These are phyloP conservation scores for Cephalopterus ornatus DNA, from an alignment of 2,113 vertebrate genomes.

Conservation along the genomic window DNA sequence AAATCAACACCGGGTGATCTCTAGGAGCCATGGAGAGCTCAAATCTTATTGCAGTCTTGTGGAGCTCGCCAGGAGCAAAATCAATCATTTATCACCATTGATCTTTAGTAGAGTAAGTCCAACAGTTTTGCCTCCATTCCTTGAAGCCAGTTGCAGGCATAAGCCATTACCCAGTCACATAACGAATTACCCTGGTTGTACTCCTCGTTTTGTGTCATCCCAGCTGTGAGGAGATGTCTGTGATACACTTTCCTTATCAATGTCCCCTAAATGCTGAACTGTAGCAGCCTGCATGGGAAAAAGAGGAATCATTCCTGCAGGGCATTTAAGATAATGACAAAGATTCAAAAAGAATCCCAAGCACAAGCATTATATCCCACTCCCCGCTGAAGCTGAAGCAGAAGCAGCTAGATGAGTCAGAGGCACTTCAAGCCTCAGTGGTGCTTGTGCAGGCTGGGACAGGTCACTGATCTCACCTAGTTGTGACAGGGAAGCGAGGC, in stretches of 20 bases:
- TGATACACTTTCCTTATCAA: background rate
- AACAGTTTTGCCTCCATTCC: background rate
- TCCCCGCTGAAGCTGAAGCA: fast-evolving
- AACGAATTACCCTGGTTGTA: background rate
- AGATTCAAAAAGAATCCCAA: background rate
- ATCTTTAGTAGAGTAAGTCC: background rate
- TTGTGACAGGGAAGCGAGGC: background rate
- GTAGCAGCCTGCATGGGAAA: background rate
- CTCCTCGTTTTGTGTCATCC: background rate
- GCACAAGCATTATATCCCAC: fast-evolving
- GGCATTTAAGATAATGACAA: background rate
- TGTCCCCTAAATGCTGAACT: background rate
- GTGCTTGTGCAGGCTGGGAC: background rate
- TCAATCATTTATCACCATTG: background rate
- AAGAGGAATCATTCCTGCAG: fast-evolving
- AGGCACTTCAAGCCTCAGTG: background rate
- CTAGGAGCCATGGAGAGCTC: background rate
- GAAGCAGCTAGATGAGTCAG: background rate
- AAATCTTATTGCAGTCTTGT: background rate
- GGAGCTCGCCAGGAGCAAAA: background rate
- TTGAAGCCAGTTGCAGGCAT: background rate
- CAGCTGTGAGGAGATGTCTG: background rate
- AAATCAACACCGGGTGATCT: background rate
- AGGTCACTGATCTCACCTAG: background rate
- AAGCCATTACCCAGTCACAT: background rate